These are phyloP conservation scores for human (Homo sapiens) DNA, from an alignment of 2,113 vertebrate genomes.

Conservation along the genomic window GRCh38 chr2:176424001-176424500, in stretches of 20 bases:
- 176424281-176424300: conserved; percentile 63
- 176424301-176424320: conserved; percentile 40
- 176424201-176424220: not conserved
- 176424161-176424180: not conserved
- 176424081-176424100: not conserved
- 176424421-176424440: conserved; percentile 44
- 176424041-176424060: not conserved
- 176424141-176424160: not conserved
- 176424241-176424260: not conserved
- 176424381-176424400: conserved; percentile 61
- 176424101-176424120: not conserved
- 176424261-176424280: conserved; percentile 60
- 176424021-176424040: not conserved
- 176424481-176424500: conserved; percentile 48
- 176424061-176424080: not conserved
- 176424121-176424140: not conserved
- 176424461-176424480: conserved; percentile 15
- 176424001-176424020: not conserved
- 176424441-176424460: conserved; percentile 20
- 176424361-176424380: conserved; percentile 50
- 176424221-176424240: not conserved
- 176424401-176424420: conserved; percentile 36
- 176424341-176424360: conserved; percentile 58
- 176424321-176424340: conserved; percentile 42
- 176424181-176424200: not conserved